Base-by-base conservation (phyloP, 1,140 invertebrate species). In the Mizuhopecten yessoensis region DNA sequence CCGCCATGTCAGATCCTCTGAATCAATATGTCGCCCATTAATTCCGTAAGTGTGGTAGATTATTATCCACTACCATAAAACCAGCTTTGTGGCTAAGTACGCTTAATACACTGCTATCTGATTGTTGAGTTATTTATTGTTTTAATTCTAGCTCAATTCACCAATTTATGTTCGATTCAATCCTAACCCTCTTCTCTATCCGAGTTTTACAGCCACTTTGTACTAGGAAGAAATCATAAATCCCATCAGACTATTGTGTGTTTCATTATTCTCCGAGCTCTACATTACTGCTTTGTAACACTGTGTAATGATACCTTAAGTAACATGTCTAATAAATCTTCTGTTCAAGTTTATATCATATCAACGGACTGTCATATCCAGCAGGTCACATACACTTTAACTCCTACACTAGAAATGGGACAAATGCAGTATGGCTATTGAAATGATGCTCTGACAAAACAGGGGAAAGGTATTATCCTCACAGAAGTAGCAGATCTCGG, bases 61-160 rank as follows among this genome's bases (percentile, higher is more conserved):
- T 20, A n/a, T 75, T n/a, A n/a, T 29, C 57, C 57, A 9, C 11
- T n/a, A 45, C 0, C 17, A 45, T 17, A 45, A 45, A 45, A 45
- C 42, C 17, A 39, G 36, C 36, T 39, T n/a, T 39, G 36, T 39
- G 36, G 13, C 36, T 7, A 5, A 39, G n/a, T n/a, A n/a, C n/a
- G n/a, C n/a, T n/a, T n/a, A 39, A 45, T 17, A 75, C 57, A 75
- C 23, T n/a, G 17, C n/a, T 75, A 75, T 75, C 57, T 75, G n/a
- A 75, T 75, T 75, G 57, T 75, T 17, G 5, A 75, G n/a, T 75
- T 75, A 75, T 75, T 75, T 75, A 75, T 75, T 75, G 57, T n/a
- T 75, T 57, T 75, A 29, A 29, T 75, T 75, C 57, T 29, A 17
- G 20, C 15, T 49, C 45, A n/a, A n/a, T 39, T 39, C 17, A 7